Base-by-base conservation (phyloP, 1,140 invertebrate species). In the Aphaenogaster ashmeadi region DNA sequence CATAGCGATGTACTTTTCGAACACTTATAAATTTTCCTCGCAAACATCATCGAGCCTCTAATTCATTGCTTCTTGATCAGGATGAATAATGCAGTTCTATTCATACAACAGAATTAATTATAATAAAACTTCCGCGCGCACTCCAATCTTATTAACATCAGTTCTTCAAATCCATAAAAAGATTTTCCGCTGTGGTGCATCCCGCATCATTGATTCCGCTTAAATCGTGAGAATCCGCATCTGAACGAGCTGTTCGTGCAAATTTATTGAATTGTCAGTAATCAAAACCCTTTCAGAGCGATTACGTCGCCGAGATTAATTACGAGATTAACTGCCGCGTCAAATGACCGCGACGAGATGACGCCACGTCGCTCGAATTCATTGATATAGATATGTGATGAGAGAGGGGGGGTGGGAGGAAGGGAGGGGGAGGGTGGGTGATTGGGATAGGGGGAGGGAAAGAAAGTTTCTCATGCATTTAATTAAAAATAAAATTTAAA, bases 241-340 rank as follows among this genome's bases (percentile, higher is more conserved):
- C n/a, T 41, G 74, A 77, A 52, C 15, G 27, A 74, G 56, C 56
- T 33, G 41, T 62, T 62, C 41, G 56, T 4, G 75, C 1, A 44
- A 78, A 62, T 78, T 78, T 78, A 62, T 78, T 33, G 56, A 77
- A 36, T 75, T 77, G 74, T 9, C 21, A 33, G 8, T 78, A 33
- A 47, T 21, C 56, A 60, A 62, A 77, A 78, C 18, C 56, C 56
- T 78, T 62, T 60, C 21, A 78, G 27, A 62, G 56, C 41, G 15
- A 78, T 78, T 60, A 77, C 56, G 38, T 54, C n/a, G 11, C 52
- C 18, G 54, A 77, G 36, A 77, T 77, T 77, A 77, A 77, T 77
- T 60, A 36, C 9, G n/a, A 67, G 8, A 62, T 77, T 77, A 77
- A 77, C 54, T 41, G 18, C 15, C 9, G 21, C 21, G 58, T 78